A percentile compares a stretch with the other conserved stretches of the same genome.
Evolutionary conservation across 2,113 vertebrate species (phyloP).

Genomic region (Montifringilla adamsi): DNA sequence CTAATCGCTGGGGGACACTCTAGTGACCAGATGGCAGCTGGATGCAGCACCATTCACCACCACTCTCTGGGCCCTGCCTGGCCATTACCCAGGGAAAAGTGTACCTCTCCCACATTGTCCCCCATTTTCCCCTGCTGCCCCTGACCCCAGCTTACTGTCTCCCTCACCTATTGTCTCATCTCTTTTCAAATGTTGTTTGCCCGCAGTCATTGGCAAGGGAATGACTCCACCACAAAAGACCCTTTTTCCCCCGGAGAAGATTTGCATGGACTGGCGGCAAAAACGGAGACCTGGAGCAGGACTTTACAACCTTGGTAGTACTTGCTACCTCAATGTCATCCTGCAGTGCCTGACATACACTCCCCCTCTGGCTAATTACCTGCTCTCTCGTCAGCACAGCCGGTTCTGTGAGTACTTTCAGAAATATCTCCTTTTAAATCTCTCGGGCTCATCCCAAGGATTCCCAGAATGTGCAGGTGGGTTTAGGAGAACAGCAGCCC

Average conservation of each 20-base stretch:
- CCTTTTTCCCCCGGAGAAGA: slow-evolving; percentile 82
- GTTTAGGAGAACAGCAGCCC: neutral
- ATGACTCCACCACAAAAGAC: slow-evolving; percentile 82
- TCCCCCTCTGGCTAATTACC: slow-evolving; percentile 61
- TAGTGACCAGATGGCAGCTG: neutral
- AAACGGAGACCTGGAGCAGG: slow-evolving; percentile 85
- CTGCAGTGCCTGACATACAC: slow-evolving; percentile 92
- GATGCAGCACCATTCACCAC: neutral
- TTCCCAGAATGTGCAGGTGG: neutral
- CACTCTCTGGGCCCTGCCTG: neutral
- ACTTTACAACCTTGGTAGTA: slow-evolving; percentile 90
- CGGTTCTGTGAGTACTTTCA: neutral
- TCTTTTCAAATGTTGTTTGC: neutral
- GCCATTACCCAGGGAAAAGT: neutral
- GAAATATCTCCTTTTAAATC: neutral
- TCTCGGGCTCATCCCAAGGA: too few relatives aligned
- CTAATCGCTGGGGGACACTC: neutral
- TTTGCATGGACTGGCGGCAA: slow-evolving; percentile 85
- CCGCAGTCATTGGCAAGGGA: slow-evolving; percentile 75
- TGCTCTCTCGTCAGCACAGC: neutral
- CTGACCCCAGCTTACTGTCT: neutral
- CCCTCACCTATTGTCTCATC: neutral
- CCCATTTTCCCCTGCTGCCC: neutral
- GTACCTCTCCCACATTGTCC: too few relatives aligned
- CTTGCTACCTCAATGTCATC: slow-evolving; percentile 87